phyloP scores from a whole-genome alignment of 2,888 invertebrate genomes.

The Torymus texanus region DNA sequence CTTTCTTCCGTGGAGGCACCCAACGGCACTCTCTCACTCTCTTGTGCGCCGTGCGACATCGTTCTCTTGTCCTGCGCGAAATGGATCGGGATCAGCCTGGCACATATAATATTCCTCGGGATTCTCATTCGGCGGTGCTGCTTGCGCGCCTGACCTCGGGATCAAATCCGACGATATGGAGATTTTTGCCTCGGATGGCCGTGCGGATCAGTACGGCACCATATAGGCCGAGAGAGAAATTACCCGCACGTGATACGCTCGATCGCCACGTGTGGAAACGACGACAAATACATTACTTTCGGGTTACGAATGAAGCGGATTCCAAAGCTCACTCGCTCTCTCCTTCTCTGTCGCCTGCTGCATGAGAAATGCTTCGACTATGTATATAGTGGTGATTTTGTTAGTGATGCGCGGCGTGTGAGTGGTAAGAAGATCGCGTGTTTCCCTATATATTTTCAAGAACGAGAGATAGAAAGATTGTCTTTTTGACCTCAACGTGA shows the following conservation, averaged over 20 bases:
- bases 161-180: constrained; percentile 30
- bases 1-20: constrained; percentile 50
- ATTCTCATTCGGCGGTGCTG: not conserved
- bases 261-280: constrained; percentile 19
- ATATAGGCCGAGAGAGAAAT: constrained; percentile 26
- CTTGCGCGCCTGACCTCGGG: constrained; percentile 9
- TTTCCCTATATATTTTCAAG: constrained; percentile 1
- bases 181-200: constrained; percentile 29
- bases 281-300: constrained; percentile 38
- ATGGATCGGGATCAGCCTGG: constrained; percentile 68
- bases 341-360: too few species aligned
- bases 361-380: not conserved
- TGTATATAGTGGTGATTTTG: not conserved
- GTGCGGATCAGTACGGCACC: constrained; percentile 14
- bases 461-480: not conserved
- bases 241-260: constrained; percentile 37
- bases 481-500: constrained; percentile 23
- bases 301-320: not conserved
- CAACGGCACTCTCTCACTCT: constrained; percentile 60
- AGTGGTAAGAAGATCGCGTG: too few species aligned
- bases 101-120: constrained; percentile 66
- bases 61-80: constrained; percentile 67
- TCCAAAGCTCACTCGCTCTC: too few species aligned
- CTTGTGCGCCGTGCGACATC: constrained; percentile 56
- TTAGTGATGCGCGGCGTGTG: not conserved